Base-by-base conservation (phyloP, 2,113 vertebrate species). In the Hippocampus comes region DNA sequence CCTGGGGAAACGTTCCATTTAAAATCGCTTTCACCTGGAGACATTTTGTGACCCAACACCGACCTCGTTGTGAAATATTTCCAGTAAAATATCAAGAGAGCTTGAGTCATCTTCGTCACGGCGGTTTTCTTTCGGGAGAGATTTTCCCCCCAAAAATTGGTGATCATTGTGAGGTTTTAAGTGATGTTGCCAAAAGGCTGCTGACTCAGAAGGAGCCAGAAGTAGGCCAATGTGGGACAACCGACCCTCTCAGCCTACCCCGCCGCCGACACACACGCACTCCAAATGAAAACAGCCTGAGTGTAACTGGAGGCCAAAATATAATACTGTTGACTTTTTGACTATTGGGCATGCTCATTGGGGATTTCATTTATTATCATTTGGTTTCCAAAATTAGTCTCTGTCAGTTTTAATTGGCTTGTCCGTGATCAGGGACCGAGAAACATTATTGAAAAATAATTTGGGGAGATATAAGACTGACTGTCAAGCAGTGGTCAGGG, bases 121-220 rank as follows among this genome's bases (percentile, higher is more conserved):
- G 30, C 69, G 34, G 68, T 78, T 75, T 63, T 77, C 53, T 76
- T 77, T 11, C 15, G 59, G 51, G 53, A 38, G 75, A 72, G 78
- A 53, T 73, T 74, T 48, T 76, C 61, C 63, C 70, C 63, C 74
- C 65, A 34, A 1, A 83, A 84, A 67, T 66, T 72, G 68, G 46
- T 73, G 34, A 78, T 73, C 49, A 23, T 67, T 12, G 63, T 72
- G 67, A 79, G 27, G 27, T 7, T 30, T 60, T 5, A 60, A 27
- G 74, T 72, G 65, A 78, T 86, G 17, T 72, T 64, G 82, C 82
- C 80, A 87, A 83, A 77, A 82, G 9, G 77, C 78, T 86, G 82
- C 76, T 78, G 79, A 87, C 74, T 84, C 80, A 86, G 65, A 84
- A 41, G 41, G 59, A 84, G 79, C 78, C 43, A 70, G 59, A 85